Evolutionary conservation across 2,888 invertebrate species (phyloP).

Genomic region (Dynastes maya): DNA sequence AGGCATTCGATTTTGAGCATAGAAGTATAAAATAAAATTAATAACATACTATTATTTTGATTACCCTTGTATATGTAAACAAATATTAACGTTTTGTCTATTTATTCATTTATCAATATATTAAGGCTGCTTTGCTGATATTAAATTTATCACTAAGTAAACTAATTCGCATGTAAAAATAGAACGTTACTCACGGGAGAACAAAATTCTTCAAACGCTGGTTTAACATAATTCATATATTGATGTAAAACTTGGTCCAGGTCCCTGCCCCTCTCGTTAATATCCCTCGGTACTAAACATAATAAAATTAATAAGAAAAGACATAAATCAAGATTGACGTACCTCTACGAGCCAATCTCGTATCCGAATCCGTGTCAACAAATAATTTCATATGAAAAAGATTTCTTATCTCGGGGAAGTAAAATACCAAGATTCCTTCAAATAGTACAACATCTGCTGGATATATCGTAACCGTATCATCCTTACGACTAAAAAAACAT

Average conservation of each 20-base stretch:
- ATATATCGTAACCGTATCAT: constrained; percentile 86
- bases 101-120: too few species aligned
- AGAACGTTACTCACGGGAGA: constrained; percentile 82
- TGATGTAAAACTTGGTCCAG: constrained; percentile 95
- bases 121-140: too few species aligned
- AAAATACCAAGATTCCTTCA: constrained; percentile 98
- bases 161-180: too few species aligned
- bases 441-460: constrained; percentile 97
- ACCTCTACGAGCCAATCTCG: constrained; percentile 96
- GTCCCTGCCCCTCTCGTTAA: constrained; percentile 94
- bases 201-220: constrained; percentile 99
- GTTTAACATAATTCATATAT: constrained; percentile 98
- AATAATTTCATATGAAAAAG: constrained; percentile 99
- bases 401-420: constrained; percentile 94
- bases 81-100: too few species aligned
- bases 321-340: constrained; percentile 48
- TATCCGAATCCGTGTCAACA: constrained; percentile 99
- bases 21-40: too few species aligned
- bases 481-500: constrained; percentile 71
- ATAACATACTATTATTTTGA: too few species aligned
- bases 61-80: too few species aligned
- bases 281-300: constrained; percentile 91
- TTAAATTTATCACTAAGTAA: too few species aligned
- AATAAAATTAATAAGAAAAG: too few species aligned
- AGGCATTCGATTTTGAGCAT: too few species aligned